Base-by-base conservation (phyloP, 2,113 vertebrate genomes). In the Anser brachyrhynchus region DNA sequence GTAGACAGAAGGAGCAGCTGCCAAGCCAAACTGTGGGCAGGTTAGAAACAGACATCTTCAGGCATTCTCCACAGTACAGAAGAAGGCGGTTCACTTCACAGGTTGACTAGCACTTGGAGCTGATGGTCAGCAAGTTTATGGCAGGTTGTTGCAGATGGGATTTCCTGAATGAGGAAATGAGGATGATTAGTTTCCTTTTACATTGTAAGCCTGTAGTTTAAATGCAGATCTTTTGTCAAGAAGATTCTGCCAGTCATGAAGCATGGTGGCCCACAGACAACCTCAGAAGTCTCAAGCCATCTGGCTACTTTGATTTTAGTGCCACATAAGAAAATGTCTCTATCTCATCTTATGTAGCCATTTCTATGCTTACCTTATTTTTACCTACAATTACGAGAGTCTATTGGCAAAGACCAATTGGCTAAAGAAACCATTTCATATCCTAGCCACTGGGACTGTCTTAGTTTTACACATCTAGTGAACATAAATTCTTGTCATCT, bases 401-500 rank as follows among this genome's bases (percentile, higher is more conserved):
- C 75, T 83, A 52, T 3, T 3, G 29, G 75, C 78, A 91, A 90
- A 94, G 83, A 85, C 64, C 49, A 85, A 12, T 62, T 84, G 73
- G 44, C 76, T 94, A 79, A 93, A 95, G 87, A 91, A 95, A 72
- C 64, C 13, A 58, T 85, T 95, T 95, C 57, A 87, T 43, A 75
- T 84, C 31, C n/a, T 94, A 76, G 39, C 54, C n/a, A 82, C 78
- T 64, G 44, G 4, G 44, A 71, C 72, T 93, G 83, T 92, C 96
- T 98, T 97, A 77, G 58, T 96, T 96, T 97, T 97, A 97, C 84
- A 93, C 41, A 94, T 94, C 93, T 72, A 95, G 94, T 91, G 41
- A 87, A 92, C 82, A 95, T 97, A 98, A 98, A 98, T 97, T 89
- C 91, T 88, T 97, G 96, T 92, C 93, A 90, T 92, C 71, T 90